Evolutionary conservation across 2,888 invertebrate species (phyloP).

Genomic region (Odontocolon sp.): DNA sequence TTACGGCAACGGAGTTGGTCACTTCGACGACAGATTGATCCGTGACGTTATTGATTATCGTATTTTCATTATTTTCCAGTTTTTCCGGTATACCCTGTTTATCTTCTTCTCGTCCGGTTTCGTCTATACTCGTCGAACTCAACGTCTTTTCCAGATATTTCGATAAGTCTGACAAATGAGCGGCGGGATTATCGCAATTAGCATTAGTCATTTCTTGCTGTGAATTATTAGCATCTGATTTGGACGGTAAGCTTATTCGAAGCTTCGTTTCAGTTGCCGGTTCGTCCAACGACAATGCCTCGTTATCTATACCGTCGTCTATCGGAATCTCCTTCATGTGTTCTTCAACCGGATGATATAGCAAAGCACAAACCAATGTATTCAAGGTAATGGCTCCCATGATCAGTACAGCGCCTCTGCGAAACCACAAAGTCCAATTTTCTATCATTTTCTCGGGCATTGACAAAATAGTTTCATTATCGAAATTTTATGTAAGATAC

Average conservation of each 20-base stretch:
- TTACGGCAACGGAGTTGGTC: neutral
- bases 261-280: slow-evolving; percentile 47
- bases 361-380: slow-evolving; percentile 90
- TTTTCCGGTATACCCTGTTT: neutral
- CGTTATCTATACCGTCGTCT: slow-evolving; percentile 78
- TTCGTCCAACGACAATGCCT: slow-evolving; percentile 73
- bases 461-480: neutral
- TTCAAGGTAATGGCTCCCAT: slow-evolving; percentile 91
- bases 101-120: slow-evolving; percentile 68
- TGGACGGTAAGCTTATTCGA: slow-evolving; percentile 39
- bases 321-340: slow-evolving; percentile 86
- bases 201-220: slow-evolving; percentile 86
- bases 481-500: neutral
- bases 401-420: slow-evolving; percentile 89
- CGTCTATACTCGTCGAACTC: slow-evolving; percentile 68
- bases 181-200: slow-evolving; percentile 90
- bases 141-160: slow-evolving; percentile 83
- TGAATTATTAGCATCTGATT: neutral
- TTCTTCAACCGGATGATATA: slow-evolving; percentile 91
- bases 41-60: neutral
- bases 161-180: slow-evolving; percentile 88
- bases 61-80: slow-evolving; percentile 17
- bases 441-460: neutral
- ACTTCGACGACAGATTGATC: slow-evolving; percentile 26
- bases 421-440: slow-evolving; percentile 37